A percentile compares a stretch with the other conserved stretches of the same genome.
These are phyloP conservation scores for Brachionus rotundiformis DNA, from an alignment of 1,140 invertebrate species.

Conservation along the genomic window DNA sequence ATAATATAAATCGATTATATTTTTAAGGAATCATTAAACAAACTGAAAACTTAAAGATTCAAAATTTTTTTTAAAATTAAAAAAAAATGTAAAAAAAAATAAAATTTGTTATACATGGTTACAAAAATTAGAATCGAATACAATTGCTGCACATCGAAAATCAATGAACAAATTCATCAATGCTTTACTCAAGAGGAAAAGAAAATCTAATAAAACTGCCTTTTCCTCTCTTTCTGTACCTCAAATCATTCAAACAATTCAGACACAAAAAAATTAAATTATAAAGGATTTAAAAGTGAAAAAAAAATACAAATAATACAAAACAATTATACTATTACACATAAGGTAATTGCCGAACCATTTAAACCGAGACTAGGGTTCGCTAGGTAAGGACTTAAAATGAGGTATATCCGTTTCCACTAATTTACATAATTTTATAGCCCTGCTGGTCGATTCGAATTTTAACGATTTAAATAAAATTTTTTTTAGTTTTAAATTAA, in stretches of 20 bases:
- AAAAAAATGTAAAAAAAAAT: constrained; percentile 8
- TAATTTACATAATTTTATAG: neutral
- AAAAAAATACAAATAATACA: constrained; percentile 40
- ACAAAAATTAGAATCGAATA: constrained; percentile 9
- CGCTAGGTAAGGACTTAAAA: neutral
- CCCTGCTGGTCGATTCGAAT: neutral
- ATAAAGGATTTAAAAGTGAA: constrained; percentile 24
- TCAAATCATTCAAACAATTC: neutral
- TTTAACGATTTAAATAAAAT: neutral
- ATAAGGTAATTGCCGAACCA: neutral
- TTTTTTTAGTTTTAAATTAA: neutral
- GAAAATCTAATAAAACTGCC: neutral
- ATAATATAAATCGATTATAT: constrained; percentile 24
- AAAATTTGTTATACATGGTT: constrained; percentile 15
- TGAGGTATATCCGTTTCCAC: neutral
- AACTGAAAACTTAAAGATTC: neutral
- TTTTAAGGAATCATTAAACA: constrained; percentile 6
- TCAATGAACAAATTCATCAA: neutral
- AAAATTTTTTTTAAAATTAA: constrained; percentile 19
- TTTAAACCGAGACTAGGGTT: constrained; percentile 17
- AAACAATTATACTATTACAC: constrained; percentile 35
- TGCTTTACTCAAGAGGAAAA: constrained; percentile 12
- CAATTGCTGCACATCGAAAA: constrained; percentile 12
- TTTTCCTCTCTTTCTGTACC: neutral
- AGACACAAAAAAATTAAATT: constrained; percentile 37